These are phyloP conservation scores for Alectura lathami DNA, from an alignment of 2,113 vertebrate species.

Conservation along the genomic window DNA sequence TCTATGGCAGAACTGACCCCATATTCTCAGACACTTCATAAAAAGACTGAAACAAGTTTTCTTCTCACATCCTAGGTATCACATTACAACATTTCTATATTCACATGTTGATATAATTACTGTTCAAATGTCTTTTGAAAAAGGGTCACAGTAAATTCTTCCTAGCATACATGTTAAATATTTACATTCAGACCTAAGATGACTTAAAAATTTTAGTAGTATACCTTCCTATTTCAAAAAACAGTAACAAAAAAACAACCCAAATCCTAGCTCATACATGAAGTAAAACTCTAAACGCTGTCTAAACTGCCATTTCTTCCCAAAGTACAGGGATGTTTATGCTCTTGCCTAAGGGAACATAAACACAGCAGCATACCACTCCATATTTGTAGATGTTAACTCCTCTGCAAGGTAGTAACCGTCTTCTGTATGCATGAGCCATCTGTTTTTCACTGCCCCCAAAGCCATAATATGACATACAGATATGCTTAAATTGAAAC, in stretches of 20 bases:
- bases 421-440: background rate
- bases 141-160: background rate
- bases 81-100: background rate
- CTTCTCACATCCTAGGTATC: background rate
- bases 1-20: background rate
- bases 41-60: background rate
- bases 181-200: background rate
- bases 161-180: background rate
- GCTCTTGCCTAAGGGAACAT: conserved; percentile 52
- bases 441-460: background rate
- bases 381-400: conserved; percentile 84
- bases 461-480: background rate
- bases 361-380: conserved; percentile 83
- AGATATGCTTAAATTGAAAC: conserved; percentile 7
- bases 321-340: conserved; percentile 72
- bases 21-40: background rate
- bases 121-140: background rate
- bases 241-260: background rate
- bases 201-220: background rate
- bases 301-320: conserved; percentile 15
- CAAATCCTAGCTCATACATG: background rate
- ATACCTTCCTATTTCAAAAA: background rate
- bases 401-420: background rate
- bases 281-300: background rate
- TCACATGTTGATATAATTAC: background rate